Evolutionary conservation across 92 coral and sea anemone species (phyloP), one percentile per base, ranked within the genome.

Genomic region (Ricordea florida): DNA sequence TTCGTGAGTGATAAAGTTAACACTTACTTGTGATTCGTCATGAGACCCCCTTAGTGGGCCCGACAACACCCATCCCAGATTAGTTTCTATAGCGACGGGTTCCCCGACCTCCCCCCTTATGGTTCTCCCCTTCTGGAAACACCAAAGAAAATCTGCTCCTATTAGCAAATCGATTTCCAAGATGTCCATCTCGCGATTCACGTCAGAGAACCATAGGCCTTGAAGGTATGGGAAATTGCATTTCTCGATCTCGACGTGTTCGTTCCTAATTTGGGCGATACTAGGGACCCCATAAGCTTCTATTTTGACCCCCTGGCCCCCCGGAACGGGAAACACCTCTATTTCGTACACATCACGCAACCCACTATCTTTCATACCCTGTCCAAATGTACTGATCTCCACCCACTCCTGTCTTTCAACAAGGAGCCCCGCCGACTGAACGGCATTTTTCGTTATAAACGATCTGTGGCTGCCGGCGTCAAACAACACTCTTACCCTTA

Each of bases 101-200:
- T 72, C 65, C 28, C 48, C 82, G 16, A 21, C 18, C 65, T 64
- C 61, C 72, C 86, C 86, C 51, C 75, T 15, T 44, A 88, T 48
- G 22, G 45, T 50, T 30, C 74, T 63, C 8, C 74, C 75, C 72
- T 55, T 66, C 72, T 84, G 86, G 52, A 84, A 85, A 7, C 41
- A 30, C 90, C 90, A 89, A 7, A 88, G 79, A 37, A 58, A 79
- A 49, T 88, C 89, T 42, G 85, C 81, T 2, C 88, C 88, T 24
- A 87, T 58, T 35, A 87, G 62, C 17, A 83, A 27, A 47, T 77
- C 86, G 1, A 88, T 59, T 26, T 66, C 83, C 25, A 88, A 36
- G 8, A 15, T 14, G 7, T 86, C 83, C 33, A 55, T 4, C 3
- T 36, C 15, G 4, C 34, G 67, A 37, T 78, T 60, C 1, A 86